phyloP scores from a whole-genome alignment of 2,888 invertebrate genomes.

The Dorcus parallelipipedus region DNA sequence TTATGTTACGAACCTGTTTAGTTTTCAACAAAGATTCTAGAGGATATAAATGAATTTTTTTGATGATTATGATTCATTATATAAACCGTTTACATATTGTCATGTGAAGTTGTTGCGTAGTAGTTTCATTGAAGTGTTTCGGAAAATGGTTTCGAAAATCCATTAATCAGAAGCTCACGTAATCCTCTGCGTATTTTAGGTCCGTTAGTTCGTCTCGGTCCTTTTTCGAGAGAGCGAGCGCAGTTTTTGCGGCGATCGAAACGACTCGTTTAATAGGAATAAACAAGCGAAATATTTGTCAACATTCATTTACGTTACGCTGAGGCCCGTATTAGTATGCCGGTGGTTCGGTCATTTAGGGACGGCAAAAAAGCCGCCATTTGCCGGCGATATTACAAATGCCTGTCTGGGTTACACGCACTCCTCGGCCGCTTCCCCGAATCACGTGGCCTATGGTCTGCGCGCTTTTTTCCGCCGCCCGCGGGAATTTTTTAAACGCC shows the following conservation, averaged over 20 bases:
- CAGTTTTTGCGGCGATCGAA: constrained; percentile 1
- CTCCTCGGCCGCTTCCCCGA: constrained; percentile 23
- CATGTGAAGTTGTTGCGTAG: too few species aligned
- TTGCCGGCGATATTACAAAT: constrained; percentile 28
- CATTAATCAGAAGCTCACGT: background rate
- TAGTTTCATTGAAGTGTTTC: too few species aligned
- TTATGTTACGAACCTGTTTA: too few species aligned
- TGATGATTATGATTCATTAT: too few species aligned
- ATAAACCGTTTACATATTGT: too few species aligned
- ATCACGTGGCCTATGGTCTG: constrained; percentile 32
- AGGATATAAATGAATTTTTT: too few species aligned
- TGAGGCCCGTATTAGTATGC: constrained; percentile 27
- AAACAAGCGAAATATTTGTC: constrained; percentile 29
- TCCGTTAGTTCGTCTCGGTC: background rate
- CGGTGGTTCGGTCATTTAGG: constrained; percentile 30
- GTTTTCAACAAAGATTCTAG: too few species aligned
- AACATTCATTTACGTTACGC: constrained; percentile 27
- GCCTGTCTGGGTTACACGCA: constrained; percentile 28
- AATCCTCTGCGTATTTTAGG: background rate
- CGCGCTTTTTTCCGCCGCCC: constrained; percentile 15
- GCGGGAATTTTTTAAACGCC: constrained; percentile 25
- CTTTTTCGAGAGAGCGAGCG: constrained; percentile 6
- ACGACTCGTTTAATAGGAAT: constrained; percentile 21
- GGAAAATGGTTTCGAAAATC: too few species aligned
- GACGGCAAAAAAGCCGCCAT: constrained; percentile 27